Percentiles rank a stretch among this genome's conserved stretches.
These are phyloP conservation scores for Oncorhynchus tshawytscha DNA, from an alignment of 2,113 vertebrate genomes.

Conservation along the genomic window DNA sequence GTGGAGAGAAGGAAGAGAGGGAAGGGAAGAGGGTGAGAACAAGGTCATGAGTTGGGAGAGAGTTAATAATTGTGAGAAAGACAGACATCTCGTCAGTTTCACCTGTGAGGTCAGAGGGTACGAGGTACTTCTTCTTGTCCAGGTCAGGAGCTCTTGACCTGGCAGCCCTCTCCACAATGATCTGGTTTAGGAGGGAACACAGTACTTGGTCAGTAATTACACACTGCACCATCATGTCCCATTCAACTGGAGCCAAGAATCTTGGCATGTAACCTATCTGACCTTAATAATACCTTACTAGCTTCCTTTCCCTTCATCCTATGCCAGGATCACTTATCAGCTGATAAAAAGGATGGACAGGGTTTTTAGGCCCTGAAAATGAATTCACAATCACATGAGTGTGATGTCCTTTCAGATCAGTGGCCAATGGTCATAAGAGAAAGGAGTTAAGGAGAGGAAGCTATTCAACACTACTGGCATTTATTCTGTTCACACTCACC, in stretches of 20 bases:
- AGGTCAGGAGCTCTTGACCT: conserved; percentile 93
- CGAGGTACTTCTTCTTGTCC: conserved; percentile 97
- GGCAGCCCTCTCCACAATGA: conserved; percentile 91
- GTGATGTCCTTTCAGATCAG: background rate
- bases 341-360: too few species aligned
- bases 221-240: background rate
- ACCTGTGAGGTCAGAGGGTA: conserved; percentile 97
- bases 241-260: background rate
- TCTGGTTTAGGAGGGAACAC: conserved; percentile 67
- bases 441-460: background rate
- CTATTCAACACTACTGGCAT: background rate
- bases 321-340: too few species aligned
- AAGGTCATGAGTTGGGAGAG: background rate
- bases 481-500: conserved; percentile 52
- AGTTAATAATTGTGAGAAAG: background rate
- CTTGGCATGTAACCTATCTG: background rate
- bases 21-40: background rate
- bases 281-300: background rate
- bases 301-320: too few species aligned
- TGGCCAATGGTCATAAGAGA: too few species aligned
- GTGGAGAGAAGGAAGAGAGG: background rate
- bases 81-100: conserved; percentile 35
- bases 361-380: background rate
- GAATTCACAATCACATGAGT: background rate
- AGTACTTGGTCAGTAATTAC: background rate